phyloP scores from a whole-genome alignment of 1,140 invertebrate genomes.

The Dendroctonus valens region DNA sequence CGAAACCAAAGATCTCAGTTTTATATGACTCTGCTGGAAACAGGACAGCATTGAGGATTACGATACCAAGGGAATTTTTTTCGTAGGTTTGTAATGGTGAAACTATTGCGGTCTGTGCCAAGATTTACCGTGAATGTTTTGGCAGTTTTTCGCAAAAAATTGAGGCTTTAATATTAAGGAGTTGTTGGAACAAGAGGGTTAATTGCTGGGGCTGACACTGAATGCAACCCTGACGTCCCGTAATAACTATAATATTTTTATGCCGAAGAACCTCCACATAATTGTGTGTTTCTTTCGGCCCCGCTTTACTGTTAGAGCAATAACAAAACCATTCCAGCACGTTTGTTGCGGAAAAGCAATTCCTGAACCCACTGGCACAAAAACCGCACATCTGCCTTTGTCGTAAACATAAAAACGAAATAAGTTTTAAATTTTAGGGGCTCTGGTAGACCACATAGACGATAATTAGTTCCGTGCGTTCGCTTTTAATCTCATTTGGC shows the following conservation, averaged over 20 bases:
- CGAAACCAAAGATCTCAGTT: no score
- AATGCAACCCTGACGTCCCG: not conserved
- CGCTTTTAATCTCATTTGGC: conserved; percentile 4
- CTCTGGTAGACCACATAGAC: conserved; percentile 12
- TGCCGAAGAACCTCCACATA: conserved; percentile 24
- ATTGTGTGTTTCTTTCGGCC: conserved; percentile 27
- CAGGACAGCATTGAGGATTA: no score
- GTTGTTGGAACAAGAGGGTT: no score
- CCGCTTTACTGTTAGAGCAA: conserved; percentile 26
- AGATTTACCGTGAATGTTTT: no score
- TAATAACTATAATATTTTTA: conserved; percentile 30
- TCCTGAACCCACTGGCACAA: conserved; percentile 28
- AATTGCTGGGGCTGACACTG: no score
- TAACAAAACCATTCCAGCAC: conserved; percentile 27
- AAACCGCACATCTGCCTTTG: conserved; percentile 31
- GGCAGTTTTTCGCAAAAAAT: no score
- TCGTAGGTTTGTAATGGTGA: no score
- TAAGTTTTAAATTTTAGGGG: conserved; percentile 14
- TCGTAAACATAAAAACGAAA: conserved; percentile 26
- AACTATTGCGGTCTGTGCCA: no score
- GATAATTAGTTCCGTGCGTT: conserved; percentile 15
- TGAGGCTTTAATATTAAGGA: no score
- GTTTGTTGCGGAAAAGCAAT: conserved; percentile 27
- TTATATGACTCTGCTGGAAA: no score
- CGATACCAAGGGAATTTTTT: no score